These are phyloP conservation scores for Plebejus anna DNA, from an alignment of 2,888 invertebrate genomes.

Conservation along the genomic window DNA sequence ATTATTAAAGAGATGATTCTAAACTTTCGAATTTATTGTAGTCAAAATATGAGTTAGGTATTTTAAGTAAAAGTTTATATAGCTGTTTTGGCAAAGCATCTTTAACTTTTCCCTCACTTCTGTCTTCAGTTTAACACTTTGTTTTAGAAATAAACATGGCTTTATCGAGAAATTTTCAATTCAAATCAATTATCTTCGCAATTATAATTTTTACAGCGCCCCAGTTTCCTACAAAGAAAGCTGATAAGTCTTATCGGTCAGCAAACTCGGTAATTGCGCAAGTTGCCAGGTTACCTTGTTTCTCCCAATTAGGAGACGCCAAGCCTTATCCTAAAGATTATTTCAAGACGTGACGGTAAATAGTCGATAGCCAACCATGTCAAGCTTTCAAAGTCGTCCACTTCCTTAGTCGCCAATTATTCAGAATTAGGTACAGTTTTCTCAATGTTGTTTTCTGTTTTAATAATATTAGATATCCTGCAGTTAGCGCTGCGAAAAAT, in stretches of 20 bases:
- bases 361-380: slow-evolving; percentile 5
- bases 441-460: neutral
- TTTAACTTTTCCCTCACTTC: neutral
- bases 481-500: too few relatives aligned
- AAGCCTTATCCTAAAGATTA: slow-evolving; percentile 15
- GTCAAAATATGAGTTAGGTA: neutral
- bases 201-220: slow-evolving; percentile 53
- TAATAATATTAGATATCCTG: neutral
- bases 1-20: neutral
- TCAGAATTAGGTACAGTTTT: neutral
- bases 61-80: neutral
- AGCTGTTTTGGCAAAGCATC: neutral
- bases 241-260: slow-evolving; percentile 71
- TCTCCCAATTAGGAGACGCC: slow-evolving; percentile 26
- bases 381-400: neutral
- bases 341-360: slow-evolving; percentile 13
- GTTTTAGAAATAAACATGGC: neutral
- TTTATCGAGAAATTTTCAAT: neutral
- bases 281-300: slow-evolving; percentile 26
- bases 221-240: slow-evolving; percentile 61
- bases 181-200: slow-evolving; percentile 1
- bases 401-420: neutral
- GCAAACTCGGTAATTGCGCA: slow-evolving; percentile 48
- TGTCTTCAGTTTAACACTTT: neutral
- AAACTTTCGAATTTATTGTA: neutral